Conservation (phyloP, 2,888 invertebrate genomes). For the Athalia rosae region DNA sequence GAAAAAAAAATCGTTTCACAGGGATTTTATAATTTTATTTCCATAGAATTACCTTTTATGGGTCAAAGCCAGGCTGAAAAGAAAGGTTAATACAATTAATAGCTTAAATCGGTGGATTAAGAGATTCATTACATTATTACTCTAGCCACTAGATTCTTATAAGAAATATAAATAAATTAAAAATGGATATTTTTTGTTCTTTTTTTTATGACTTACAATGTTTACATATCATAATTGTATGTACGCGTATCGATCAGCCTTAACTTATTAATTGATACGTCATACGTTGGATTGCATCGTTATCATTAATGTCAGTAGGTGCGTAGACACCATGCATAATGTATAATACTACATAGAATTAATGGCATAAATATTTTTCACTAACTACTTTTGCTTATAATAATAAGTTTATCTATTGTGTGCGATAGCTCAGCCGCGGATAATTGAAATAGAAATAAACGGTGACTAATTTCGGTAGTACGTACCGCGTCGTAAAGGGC, state of each 20-base stretch:
- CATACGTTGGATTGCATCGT: not conserved
- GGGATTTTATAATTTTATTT: constrained; percentile 28
- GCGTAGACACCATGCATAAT: not conserved
- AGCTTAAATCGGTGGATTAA: constrained; percentile 3
- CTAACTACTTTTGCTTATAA: not conserved
- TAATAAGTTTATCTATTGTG: not conserved
- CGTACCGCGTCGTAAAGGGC: not conserved
- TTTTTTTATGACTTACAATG: constrained; percentile 3
- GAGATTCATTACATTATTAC: constrained; percentile 7
- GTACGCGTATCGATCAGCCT: not conserved
- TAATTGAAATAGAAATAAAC: constrained; percentile 6
- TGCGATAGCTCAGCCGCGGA: constrained; percentile 4
- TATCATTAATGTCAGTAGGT: constrained; percentile 5
- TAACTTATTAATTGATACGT: constrained; percentile 15
- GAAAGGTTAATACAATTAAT: constrained; percentile 12
- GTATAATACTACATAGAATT: constrained; percentile 16
- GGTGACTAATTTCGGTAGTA: not conserved
- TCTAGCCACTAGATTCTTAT: constrained; percentile 18
- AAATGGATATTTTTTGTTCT: not conserved
- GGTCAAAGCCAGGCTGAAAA: constrained; percentile 40
- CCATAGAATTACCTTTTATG: constrained; percentile 13
- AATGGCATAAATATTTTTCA: constrained; percentile 18
- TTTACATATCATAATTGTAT: constrained; percentile 10
- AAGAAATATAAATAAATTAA: constrained; percentile 37
- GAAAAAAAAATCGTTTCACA: not conserved